A percentile compares a stretch with the other conserved stretches of the same genome.
Evolutionary conservation across 2,797 vertebrate species (phyloP).

Genomic region (Enteromius treurensis): DNA sequence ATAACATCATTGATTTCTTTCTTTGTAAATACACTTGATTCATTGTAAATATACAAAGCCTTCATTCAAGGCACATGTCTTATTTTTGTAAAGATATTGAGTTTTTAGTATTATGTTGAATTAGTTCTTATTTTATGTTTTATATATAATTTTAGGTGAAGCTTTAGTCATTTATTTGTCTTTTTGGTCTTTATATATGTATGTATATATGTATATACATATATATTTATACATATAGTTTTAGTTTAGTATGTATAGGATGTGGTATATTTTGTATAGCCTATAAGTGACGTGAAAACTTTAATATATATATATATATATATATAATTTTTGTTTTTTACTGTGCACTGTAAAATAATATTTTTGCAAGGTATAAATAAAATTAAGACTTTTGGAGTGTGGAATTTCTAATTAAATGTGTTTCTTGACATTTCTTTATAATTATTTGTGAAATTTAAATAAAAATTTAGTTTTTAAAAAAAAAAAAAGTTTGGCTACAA

Average conservation of each 20-base stretch:
- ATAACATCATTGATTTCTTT: background rate
- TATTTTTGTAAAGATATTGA: background rate
- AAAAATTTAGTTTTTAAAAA: too few species aligned
- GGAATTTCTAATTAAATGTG: background rate
- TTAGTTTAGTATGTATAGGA: too few species aligned
- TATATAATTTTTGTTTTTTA: too few species aligned
- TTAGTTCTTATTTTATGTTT: background rate
- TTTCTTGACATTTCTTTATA: background rate
- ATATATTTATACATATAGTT: background rate
- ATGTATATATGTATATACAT: background rate
- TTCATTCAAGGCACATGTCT: background rate
- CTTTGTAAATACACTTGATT: background rate
- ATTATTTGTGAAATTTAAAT: background rate
- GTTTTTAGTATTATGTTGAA: background rate
- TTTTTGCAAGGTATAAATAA: background rate
- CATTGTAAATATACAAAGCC: background rate
- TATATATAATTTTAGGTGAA: background rate
- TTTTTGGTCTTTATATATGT: background rate
- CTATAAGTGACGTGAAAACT: too few species aligned
- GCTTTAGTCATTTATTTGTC: background rate
- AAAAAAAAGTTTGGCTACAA: background rate
- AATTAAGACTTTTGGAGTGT: background rate
- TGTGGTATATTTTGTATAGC: background rate
- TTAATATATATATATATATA: too few species aligned
- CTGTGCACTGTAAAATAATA: background rate